Percentiles rank a stretch among this genome's conserved stretches.
phyloP scores from a whole-genome alignment of 2,797 vertebrate species.

The Sphenopsis melanotis region DNA sequence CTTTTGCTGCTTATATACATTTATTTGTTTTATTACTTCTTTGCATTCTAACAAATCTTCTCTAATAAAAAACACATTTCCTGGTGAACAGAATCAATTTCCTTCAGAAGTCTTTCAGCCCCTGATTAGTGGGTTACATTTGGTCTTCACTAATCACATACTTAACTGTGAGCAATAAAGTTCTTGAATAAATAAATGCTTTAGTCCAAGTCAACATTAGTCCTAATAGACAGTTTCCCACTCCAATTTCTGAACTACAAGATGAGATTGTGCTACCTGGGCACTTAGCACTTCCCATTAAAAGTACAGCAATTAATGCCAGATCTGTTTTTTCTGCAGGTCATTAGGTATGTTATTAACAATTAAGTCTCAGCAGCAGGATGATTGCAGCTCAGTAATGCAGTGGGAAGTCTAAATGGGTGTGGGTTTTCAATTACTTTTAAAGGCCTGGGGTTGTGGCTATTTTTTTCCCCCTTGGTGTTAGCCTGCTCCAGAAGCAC shows the following conservation, averaged over 20 bases:
- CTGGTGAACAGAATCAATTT: constrained; percentile 27
- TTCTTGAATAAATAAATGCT: constrained; percentile 54
- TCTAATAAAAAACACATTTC: constrained; percentile 61
- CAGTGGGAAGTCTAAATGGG: constrained; percentile 12
- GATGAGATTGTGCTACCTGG: constrained; percentile 1
- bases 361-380: constrained; percentile 15
- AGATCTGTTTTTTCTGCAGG: neutral
- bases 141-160: constrained; percentile 53
- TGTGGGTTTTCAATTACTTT: constrained; percentile 19
- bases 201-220: constrained; percentile 5
- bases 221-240: constrained; percentile 8
- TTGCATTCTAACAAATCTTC: constrained; percentile 38
- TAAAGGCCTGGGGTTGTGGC: neutral
- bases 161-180: constrained; percentile 44
- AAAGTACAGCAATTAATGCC: constrained; percentile 10
- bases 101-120: constrained; percentile 35
- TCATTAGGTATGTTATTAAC: constrained; percentile 43
- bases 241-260: constrained; percentile 13
- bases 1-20: constrained; percentile 1
- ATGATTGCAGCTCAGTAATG: neutral
- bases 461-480: neutral
- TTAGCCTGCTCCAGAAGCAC: constrained; percentile 18
- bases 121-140: constrained; percentile 21
- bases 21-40: constrained; percentile 40
- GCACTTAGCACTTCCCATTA: neutral